Evolutionary conservation across 2,888 invertebrate species (phyloP), one percentile per base, ranked within the genome.

Genomic region (Lypha dubia): DNA sequence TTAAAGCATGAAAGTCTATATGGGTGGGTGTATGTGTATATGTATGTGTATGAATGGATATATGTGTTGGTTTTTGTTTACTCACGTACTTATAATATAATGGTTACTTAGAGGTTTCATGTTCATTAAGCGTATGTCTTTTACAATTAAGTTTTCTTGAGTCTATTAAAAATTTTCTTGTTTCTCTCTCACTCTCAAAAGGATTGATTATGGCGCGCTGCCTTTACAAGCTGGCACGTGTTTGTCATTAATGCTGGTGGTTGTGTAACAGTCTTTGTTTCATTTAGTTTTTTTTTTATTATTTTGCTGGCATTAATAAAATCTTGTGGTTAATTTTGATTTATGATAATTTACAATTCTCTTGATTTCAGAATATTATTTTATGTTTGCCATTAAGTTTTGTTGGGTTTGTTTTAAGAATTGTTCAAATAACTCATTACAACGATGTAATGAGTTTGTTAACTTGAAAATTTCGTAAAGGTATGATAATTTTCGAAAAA

Each of bases 241-340:
- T 44, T 49, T 73, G n/a, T 35, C 67, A 73, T 77, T 62, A 71
- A 67, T 49, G 60, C 67, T 73, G 60, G 67, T 65, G 58, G 58
- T 76, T 67, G n/a, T n/a, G n/a, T 67, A 65, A 71, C 70, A 71
- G 46, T 71, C 70, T 82, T 68, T 20, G 51, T 73, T 60, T 24
- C 9, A 20, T 49, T 28, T 20, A 46, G 0, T 46, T 11, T 17
- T 9, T 46, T 46, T 46, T 28, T 11, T 38, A 46, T 46, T 17
- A 46, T 24, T 49, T n/a, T 51, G 51, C n/a, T 53, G 24, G 9
- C 38, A 62, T 68, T 74, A 73, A 60, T 53, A 67, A 38, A 73
- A 73, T 67, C 51, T 62, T 77, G 46, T 11, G 73, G 60, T 56
- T 73, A 70, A 79, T 74, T 83, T 79, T 74, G 79, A 83, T 83